Percentiles rank a stretch among this genome's conserved stretches.
Evolutionary conservation across 23 tunicate genomes (phyloP).

Genomic region (Diplosoma virens): DNA sequence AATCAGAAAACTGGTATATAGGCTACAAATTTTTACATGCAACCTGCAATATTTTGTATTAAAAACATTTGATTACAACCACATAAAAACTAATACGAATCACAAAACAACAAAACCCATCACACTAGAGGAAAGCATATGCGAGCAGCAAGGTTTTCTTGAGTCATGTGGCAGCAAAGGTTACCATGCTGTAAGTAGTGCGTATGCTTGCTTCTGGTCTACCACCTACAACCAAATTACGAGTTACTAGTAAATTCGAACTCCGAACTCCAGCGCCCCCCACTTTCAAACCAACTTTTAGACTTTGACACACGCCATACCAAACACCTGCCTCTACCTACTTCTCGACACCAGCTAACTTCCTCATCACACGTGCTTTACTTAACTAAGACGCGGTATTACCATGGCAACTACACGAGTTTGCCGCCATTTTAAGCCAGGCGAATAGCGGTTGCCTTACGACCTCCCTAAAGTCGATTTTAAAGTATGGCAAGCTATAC

Average conservation of each 20-base stretch:
- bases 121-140: conserved; percentile 18
- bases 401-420: conserved; percentile 11
- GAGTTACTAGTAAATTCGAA: conserved; percentile 7
- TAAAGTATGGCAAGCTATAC: conserved; percentile 16
- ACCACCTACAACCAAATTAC: conserved; percentile 8
- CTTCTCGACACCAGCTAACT: conserved; percentile 21
- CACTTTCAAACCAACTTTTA: background rate
- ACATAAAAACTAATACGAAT: background rate
- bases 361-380: conserved; percentile 8
- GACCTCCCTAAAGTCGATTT: conserved; percentile 1
- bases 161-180: conserved; percentile 10
- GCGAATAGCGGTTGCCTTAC: conserved; percentile 33
- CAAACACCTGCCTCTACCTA: background rate
- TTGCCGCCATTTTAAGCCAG: conserved; percentile 22
- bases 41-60: conserved; percentile 2
- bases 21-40: background rate
- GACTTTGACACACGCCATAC: background rate
- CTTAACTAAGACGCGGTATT: conserved; percentile 6
- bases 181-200: conserved; percentile 13
- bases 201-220: conserved; percentile 9
- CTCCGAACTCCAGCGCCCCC: too few species aligned
- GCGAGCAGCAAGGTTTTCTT: conserved; percentile 16
- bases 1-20: conserved; percentile 1
- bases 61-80: conserved; percentile 9
- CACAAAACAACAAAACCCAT: conserved; percentile 3